These are phyloP conservation scores for Temnothorax ravouxi DNA, from an alignment of 2,888 invertebrate genomes.

Conservation along the genomic window DNA sequence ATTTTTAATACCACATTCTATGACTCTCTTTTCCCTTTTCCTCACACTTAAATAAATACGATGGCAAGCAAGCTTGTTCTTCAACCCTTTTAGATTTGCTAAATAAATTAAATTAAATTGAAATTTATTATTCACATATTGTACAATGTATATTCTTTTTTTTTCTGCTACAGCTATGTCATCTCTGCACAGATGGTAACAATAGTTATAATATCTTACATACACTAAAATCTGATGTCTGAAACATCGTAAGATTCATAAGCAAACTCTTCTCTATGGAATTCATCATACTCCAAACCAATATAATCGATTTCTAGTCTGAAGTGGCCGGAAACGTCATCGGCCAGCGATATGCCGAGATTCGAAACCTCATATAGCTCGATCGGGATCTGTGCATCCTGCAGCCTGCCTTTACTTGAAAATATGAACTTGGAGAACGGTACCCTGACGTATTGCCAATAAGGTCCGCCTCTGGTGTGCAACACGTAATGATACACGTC, in stretches of 20 bases:
- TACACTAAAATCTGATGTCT: neutral
- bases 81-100: neutral
- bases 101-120: constrained; percentile 3
- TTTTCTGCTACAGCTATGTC: neutral
- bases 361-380: constrained; percentile 89
- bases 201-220: neutral
- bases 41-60: neutral
- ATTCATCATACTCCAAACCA: constrained; percentile 93
- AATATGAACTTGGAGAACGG: constrained; percentile 97
- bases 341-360: constrained; percentile 94
- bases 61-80: neutral
- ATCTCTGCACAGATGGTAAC: neutral
- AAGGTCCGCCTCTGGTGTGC: constrained; percentile 98
- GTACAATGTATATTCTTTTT: neutral
- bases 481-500: constrained; percentile 95
- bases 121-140: constrained; percentile 34
- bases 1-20: neutral
- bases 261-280: constrained; percentile 94
- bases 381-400: constrained; percentile 92
- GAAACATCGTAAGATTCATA: constrained; percentile 90
- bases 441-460: constrained; percentile 97
- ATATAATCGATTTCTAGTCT: constrained; percentile 97
- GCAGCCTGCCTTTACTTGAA: constrained; percentile 93
- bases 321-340: constrained; percentile 94
- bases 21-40: neutral